phyloP scores from a whole-genome alignment of 2,797 vertebrate genomes.

The Sebastes diploproa region DNA sequence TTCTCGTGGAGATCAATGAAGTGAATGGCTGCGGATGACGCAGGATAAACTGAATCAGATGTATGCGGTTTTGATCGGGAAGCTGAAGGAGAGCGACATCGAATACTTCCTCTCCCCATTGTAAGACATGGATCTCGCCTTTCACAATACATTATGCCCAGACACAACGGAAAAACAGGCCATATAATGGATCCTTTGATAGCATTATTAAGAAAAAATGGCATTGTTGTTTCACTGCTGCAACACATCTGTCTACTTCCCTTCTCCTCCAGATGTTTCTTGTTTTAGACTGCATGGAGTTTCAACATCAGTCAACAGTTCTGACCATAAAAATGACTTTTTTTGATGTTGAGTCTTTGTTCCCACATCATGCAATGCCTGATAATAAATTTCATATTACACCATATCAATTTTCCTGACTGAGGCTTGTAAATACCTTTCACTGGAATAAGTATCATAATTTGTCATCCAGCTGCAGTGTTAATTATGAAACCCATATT shows the following conservation, averaged over 20 bases:
- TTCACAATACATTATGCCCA: conserved; percentile 47
- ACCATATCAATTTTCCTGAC: neutral
- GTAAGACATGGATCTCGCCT: conserved; percentile 44
- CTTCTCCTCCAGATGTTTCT: conserved; percentile 63
- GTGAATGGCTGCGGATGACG: conserved; percentile 46
- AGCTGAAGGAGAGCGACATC: conserved; percentile 48
- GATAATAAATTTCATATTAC: conserved; percentile 29
- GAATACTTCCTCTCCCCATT: conserved; percentile 63
- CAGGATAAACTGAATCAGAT: conserved; percentile 65
- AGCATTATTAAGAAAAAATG: conserved; percentile 46
- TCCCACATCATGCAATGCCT: conserved; percentile 36
- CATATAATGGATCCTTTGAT: conserved; percentile 62
- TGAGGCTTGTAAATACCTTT: conserved; percentile 7
- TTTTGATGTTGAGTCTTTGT: conserved; percentile 33
- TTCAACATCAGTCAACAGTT: conserved; percentile 50
- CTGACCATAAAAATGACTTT: conserved; percentile 32
- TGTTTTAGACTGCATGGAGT: conserved; percentile 42
- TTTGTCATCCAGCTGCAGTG: conserved; percentile 19
- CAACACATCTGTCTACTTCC: conserved; percentile 44
- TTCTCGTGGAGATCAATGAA: conserved; percentile 53
- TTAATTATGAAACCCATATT: neutral
- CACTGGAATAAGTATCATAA: neutral
- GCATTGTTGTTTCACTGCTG: conserved; percentile 46
- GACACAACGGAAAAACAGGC: conserved; percentile 43
- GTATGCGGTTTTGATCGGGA: conserved; percentile 65